Evolutionary conservation across 2,888 invertebrate species (phyloP).

Genomic region (Chironomus riparius): DNA sequence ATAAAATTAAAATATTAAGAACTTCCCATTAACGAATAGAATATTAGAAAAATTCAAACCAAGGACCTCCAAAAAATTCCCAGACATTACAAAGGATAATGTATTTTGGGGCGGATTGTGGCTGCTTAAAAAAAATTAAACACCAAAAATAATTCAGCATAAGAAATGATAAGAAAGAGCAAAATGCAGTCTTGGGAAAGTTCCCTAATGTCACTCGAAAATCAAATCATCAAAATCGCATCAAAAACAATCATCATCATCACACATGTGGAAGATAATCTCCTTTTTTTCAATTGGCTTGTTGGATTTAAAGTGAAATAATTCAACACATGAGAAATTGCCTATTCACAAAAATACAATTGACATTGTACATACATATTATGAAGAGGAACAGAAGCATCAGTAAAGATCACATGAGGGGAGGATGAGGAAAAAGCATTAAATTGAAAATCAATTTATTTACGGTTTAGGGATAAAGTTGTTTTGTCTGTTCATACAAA

Average conservation of each 20-base stretch:
- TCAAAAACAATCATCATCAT: neutral
- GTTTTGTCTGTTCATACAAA: neutral
- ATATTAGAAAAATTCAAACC: no score
- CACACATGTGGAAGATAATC: neutral
- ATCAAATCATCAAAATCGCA: neutral
- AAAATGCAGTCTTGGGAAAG: neutral
- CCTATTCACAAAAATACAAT: neutral
- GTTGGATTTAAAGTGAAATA: neutral
- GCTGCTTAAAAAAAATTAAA: neutral
- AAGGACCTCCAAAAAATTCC: no score
- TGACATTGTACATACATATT: neutral
- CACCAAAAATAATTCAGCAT: neutral
- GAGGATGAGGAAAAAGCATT: constrained; percentile 14
- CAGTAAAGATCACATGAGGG: neutral
- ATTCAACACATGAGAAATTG: neutral
- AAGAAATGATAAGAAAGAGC: neutral
- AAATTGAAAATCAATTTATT: constrained; percentile 23
- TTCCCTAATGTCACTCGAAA: neutral
- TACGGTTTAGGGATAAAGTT: neutral
- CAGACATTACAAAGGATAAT: neutral
- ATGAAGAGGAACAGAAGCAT: neutral
- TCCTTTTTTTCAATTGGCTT: neutral
- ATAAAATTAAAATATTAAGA: no score
- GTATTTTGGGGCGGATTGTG: neutral
- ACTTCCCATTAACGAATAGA: no score